Evolutionary conservation across 2,797 vertebrate genomes (phyloP).

Genomic region (Poeciliopsis infans): DNA sequence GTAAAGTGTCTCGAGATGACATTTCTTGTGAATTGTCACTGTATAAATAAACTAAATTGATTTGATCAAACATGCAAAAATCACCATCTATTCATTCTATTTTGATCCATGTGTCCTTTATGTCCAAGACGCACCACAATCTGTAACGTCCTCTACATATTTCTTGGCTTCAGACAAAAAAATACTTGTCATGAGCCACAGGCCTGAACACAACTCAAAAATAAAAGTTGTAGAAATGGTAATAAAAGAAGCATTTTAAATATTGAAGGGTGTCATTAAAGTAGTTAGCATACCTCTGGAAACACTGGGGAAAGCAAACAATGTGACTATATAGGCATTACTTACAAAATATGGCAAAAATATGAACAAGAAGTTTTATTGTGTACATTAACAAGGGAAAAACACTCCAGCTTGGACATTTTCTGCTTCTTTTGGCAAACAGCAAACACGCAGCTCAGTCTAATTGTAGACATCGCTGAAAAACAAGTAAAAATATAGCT

Average conservation of each 20-base stretch:
- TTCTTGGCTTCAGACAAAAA: not conserved
- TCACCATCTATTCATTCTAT: not conserved
- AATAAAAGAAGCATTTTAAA: not conserved
- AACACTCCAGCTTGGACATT: slow-evolving; percentile 9
- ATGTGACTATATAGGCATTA: not conserved
- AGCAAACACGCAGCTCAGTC: slow-evolving; percentile 53
- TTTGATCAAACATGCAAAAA: not conserved
- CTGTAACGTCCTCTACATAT: not conserved
- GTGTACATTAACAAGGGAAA: not conserved
- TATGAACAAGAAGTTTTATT: slow-evolving; percentile 4
- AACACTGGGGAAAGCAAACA: not conserved
- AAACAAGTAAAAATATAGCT: slow-evolving; percentile 43
- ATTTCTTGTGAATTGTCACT: too few relatives aligned
- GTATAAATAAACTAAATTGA: too few relatives aligned
- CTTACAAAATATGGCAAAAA: slow-evolving; percentile 13
- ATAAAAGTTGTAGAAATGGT: not conserved
- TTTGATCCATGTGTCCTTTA: not conserved
- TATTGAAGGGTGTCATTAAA: not conserved
- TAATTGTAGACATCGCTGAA: slow-evolving; percentile 59
- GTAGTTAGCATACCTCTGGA: not conserved
- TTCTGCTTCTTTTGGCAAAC: slow-evolving; percentile 18
- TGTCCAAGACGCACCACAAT: not conserved
- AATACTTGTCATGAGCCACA: not conserved
- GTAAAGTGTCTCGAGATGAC: too few relatives aligned
- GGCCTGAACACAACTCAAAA: not conserved